phyloP scores from a whole-genome alignment of 2,797 vertebrate species.

The Artibeus lituratus region DNA sequence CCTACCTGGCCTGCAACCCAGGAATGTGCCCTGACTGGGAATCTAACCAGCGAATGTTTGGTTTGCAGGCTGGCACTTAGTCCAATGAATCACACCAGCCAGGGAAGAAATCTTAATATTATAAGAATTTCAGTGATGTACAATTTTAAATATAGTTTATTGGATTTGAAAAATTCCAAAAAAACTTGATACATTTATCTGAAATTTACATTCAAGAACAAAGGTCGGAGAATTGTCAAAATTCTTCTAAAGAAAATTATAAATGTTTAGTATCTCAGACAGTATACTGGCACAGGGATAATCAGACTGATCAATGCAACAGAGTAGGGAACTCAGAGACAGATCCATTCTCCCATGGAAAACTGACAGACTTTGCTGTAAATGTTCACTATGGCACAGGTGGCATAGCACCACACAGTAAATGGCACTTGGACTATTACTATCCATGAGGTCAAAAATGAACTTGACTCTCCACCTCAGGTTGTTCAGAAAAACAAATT shows the following conservation, averaged over 20 bases:
- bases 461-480: neutral
- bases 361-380: neutral
- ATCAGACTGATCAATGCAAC: neutral
- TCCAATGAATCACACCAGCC: too few species aligned
- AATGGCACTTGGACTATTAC: neutral
- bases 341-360: neutral
- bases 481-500: neutral
- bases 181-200: neutral
- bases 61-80: too few species aligned
- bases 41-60: too few species aligned
- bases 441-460: neutral
- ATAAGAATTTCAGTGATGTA: neutral
- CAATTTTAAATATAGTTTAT: neutral
- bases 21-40: too few species aligned
- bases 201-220: neutral
- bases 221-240: neutral
- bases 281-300: neutral
- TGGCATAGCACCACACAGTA: neutral
- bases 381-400: neutral
- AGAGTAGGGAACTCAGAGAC: neutral
- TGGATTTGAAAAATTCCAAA: neutral
- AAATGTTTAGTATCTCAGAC: neutral
- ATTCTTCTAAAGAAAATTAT: neutral
- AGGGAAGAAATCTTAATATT: neutral
- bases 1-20: too few species aligned